A percentile compares a stretch with the other conserved stretches of the same genome.
phyloP scores from a whole-genome alignment of 2,797 vertebrate genomes.

The Avahi laniger region DNA sequence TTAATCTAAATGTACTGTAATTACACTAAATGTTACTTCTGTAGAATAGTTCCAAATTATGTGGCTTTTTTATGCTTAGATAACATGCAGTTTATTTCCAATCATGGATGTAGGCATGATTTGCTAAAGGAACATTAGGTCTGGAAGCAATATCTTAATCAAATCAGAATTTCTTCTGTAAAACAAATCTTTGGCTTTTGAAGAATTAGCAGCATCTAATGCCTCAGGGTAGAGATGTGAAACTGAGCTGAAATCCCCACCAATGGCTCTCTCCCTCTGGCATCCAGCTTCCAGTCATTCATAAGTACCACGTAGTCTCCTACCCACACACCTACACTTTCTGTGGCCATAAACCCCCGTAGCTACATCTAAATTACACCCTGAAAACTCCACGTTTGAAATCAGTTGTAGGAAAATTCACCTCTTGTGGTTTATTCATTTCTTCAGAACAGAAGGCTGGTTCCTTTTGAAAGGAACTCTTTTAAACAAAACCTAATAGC shows the following conservation, averaged over 20 bases:
- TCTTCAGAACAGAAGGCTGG: conserved; percentile 77
- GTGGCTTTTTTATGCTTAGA: conserved; percentile 75
- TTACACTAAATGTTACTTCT: conserved; percentile 84
- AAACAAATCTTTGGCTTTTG: conserved; percentile 85
- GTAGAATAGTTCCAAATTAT: conserved; percentile 80
- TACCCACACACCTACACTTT: conserved; percentile 82
- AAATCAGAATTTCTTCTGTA: conserved; percentile 84
- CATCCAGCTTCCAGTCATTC: conserved; percentile 81
- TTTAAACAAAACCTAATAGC: conserved; percentile 84
- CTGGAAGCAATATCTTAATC: conserved; percentile 85
- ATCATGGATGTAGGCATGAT: conserved; percentile 75
- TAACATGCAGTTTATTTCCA: conserved; percentile 83
- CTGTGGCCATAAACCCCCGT: conserved; percentile 80
- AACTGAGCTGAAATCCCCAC: conserved; percentile 86
- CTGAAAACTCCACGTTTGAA: conserved; percentile 81
- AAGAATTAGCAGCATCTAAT: conserved; percentile 85
- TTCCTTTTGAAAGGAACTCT: conserved; percentile 78
- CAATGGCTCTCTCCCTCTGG: conserved; percentile 75
- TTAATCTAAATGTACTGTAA: conserved; percentile 86
- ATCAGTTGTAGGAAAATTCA: conserved; percentile 80
- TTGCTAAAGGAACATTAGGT: conserved; percentile 81
- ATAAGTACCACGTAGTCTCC: conserved; percentile 79
- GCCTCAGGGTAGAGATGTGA: conserved; percentile 84
- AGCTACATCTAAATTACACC: conserved; percentile 83
- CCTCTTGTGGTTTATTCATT: conserved; percentile 81